These are phyloP conservation scores for Andrena marginata DNA, from an alignment of 2,888 invertebrate species.

Conservation along the genomic window DNA sequence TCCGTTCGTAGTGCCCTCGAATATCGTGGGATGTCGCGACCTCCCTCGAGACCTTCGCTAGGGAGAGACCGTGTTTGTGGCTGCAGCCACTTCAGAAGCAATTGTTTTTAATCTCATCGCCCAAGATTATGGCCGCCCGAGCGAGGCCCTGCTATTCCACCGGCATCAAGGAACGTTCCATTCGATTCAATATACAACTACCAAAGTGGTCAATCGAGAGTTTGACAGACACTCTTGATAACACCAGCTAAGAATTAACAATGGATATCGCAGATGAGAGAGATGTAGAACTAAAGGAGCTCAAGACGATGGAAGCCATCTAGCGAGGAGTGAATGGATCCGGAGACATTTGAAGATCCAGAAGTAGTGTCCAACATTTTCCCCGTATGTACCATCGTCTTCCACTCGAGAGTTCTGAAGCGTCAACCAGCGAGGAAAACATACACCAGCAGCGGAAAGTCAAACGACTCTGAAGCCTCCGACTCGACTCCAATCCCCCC, in stretches of 20 bases:
- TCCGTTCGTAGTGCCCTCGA: conserved; percentile 60
- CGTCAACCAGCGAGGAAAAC: not conserved
- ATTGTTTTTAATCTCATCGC: conserved; percentile 63
- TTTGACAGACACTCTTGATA: not conserved
- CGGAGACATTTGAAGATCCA: not conserved
- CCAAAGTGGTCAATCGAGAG: conserved; percentile 3
- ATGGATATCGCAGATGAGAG: too few relatives aligned
- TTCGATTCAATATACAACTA: conserved; percentile 29
- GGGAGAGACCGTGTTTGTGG: conserved; percentile 45
- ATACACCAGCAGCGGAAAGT: conserved; percentile 7
- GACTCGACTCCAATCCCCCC: conserved; percentile 8
- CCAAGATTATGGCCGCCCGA: conserved; percentile 34
- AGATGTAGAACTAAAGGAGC: too few relatives aligned
- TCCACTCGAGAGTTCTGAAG: not conserved
- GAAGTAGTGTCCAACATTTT: not conserved
- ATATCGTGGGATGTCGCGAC: conserved; percentile 58
- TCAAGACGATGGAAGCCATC: too few relatives aligned
- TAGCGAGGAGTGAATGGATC: not conserved
- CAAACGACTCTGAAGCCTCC: conserved; percentile 3
- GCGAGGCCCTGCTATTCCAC: not conserved
- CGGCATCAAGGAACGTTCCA: conserved; percentile 5
- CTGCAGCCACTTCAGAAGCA: conserved; percentile 53
- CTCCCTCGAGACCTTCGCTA: conserved; percentile 35
- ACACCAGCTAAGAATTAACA: too few relatives aligned
- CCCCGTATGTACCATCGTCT: too few relatives aligned